Conservation (phyloP, 2,888 invertebrate species). For the Nymphalis urticae region DNA sequence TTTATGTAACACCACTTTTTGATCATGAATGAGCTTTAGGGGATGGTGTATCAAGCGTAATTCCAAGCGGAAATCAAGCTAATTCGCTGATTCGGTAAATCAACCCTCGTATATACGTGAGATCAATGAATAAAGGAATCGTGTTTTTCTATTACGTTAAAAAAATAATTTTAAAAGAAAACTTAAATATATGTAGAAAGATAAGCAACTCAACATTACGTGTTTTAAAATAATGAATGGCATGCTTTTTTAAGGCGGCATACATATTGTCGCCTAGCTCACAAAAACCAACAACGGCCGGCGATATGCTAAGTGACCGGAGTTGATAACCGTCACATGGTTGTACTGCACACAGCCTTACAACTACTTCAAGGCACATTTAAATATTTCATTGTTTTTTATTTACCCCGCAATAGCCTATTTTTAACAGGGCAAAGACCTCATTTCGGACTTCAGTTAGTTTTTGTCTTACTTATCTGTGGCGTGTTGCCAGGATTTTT, state of each 20-base stretch:
- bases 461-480: slow-evolving; percentile 31
- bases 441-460: slow-evolving; percentile 34
- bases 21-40: background rate
- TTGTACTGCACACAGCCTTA: slow-evolving; percentile 45
- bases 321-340: slow-evolving; percentile 68
- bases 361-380: slow-evolving; percentile 47
- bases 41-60: background rate
- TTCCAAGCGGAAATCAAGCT: slow-evolving; percentile 3
- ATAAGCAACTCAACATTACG: slow-evolving; percentile 1
- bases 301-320: slow-evolving; percentile 77
- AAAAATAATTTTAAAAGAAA: too few relatives aligned
- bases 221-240: slow-evolving; percentile 44
- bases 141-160: background rate
- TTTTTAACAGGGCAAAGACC: slow-evolving; percentile 41
- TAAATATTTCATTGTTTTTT: slow-evolving; percentile 43
- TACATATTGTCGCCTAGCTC: slow-evolving; percentile 59
- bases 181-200: background rate
- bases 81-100: slow-evolving; percentile 3
- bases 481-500: slow-evolving; percentile 33
- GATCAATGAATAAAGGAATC: background rate
- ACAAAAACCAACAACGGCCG: slow-evolving; percentile 65
- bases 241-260: slow-evolving; percentile 48
- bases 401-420: slow-evolving; percentile 38
- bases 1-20: slow-evolving; percentile 1
- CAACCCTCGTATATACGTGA: background rate